Percentiles rank a stretch among this genome's conserved stretches.
phyloP scores from a whole-genome alignment of 2,113 vertebrate species.

The Picathartes gymnocephalus region DNA sequence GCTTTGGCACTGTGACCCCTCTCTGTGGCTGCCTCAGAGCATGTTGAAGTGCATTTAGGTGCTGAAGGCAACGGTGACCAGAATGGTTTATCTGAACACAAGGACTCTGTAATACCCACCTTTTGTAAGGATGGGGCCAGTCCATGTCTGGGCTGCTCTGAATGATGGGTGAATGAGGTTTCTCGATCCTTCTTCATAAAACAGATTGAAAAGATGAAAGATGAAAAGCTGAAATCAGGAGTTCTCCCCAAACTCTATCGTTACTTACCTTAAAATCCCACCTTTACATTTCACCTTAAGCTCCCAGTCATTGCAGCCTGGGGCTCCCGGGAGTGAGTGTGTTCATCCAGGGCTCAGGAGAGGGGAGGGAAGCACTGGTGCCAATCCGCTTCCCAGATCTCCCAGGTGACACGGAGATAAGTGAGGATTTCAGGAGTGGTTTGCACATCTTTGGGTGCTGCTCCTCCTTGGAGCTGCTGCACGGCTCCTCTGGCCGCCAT shows the following conservation, averaged over 20 bases:
- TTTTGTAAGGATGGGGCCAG: not conserved
- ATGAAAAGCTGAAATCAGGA: not conserved
- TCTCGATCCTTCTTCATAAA: not conserved
- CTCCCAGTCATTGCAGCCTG: not conserved
- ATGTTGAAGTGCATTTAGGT: not conserved
- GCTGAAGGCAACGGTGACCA: not conserved
- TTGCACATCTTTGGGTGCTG: not conserved
- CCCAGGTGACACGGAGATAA: accelerated
- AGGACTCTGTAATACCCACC: not conserved
- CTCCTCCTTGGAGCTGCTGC: not conserved
- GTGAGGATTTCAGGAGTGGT: not conserved
- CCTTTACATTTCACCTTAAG: not conserved
- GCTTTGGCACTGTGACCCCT: not conserved
- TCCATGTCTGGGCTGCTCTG: not conserved
- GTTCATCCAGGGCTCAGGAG: not conserved
- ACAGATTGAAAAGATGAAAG: not conserved
- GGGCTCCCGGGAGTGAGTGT: not conserved
- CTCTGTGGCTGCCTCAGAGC: accelerated
- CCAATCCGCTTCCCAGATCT: not conserved
- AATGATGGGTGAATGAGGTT: not conserved
- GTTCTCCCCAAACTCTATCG: not conserved
- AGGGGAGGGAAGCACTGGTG: not conserved
- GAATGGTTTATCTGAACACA: not conserved
- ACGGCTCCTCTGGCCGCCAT: accelerated
- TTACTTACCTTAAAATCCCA: not conserved